phyloP scores from a whole-genome alignment of 2,113 vertebrate genomes.

The Gymnobelideus leadbeateri region DNA sequence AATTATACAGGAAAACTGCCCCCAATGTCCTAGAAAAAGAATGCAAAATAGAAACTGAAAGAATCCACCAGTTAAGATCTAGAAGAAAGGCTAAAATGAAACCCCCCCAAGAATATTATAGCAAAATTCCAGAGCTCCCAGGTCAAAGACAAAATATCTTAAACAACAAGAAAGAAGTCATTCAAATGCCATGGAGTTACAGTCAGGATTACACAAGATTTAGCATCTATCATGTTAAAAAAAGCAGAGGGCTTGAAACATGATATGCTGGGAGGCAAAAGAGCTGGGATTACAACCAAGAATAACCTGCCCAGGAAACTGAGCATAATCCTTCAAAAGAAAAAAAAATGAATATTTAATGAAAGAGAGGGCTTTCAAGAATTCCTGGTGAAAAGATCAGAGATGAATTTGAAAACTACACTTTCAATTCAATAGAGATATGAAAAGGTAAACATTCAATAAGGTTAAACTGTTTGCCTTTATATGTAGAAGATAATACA shows the following conservation, averaged over 20 bases:
- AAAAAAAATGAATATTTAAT: not conserved
- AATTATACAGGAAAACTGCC: not conserved
- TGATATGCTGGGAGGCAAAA: not conserved
- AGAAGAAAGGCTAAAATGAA: not conserved
- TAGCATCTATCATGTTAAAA: not conserved
- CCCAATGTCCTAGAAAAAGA: not conserved
- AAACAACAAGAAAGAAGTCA: not conserved
- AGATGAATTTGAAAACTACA: not conserved
- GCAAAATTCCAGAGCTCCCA: not conserved
- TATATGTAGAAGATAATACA: not conserved
- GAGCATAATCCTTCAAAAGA: not conserved
- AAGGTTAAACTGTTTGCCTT: not conserved
- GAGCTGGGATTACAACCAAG: not conserved
- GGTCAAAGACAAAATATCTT: not conserved
- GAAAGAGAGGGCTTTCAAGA: not conserved
- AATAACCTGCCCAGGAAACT: not conserved
- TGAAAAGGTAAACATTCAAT: not conserved
- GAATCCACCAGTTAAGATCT: not conserved
- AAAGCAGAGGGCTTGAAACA: not conserved
- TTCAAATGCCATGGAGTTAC: not conserved
- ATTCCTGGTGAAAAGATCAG: not conserved
- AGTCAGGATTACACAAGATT: not conserved
- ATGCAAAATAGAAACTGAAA: not conserved
- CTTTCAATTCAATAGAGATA: not conserved
- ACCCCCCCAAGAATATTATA: not conserved